These are phyloP conservation scores for Oenanthe oenanthe DNA, from an alignment of 2,113 vertebrate genomes.

Conservation along the genomic window DNA sequence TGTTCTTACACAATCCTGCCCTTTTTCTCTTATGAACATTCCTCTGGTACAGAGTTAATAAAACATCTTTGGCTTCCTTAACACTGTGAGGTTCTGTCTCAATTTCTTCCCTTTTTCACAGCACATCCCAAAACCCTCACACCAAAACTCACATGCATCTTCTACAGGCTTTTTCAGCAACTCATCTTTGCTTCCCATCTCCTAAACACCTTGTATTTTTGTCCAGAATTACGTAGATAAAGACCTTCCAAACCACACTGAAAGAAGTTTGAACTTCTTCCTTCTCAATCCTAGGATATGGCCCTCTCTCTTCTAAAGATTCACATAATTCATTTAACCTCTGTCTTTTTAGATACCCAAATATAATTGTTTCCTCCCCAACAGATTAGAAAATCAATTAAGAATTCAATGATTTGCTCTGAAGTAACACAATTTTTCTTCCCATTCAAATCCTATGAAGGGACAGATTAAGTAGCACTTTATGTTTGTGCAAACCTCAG, in stretches of 20 bases:
- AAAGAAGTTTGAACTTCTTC: neutral
- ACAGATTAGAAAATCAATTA: neutral
- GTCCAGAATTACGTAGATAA: neutral
- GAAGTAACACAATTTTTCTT: neutral
- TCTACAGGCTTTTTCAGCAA: neutral
- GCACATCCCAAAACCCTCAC: neutral
- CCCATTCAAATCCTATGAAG: neutral
- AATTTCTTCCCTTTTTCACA: neutral
- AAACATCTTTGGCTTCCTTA: neutral
- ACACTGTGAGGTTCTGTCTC: neutral
- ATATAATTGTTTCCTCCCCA: neutral
- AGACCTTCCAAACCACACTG: neutral
- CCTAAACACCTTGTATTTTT: neutral
- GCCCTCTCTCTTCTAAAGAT: neutral
- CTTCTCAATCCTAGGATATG: neutral
- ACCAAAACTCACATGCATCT: neutral
- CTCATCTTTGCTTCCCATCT: neutral
- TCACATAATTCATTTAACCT: neutral
- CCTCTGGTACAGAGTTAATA: neutral
- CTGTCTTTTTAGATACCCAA: neutral
- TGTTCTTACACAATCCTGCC: neutral
- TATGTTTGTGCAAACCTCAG: slow-evolving; percentile 79
- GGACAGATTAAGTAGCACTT: neutral
- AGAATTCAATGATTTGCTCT: neutral
- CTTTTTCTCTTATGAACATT: neutral